Conservation (phyloP, 2,888 invertebrate genomes). For the Epirrhoe tristata region DNA sequence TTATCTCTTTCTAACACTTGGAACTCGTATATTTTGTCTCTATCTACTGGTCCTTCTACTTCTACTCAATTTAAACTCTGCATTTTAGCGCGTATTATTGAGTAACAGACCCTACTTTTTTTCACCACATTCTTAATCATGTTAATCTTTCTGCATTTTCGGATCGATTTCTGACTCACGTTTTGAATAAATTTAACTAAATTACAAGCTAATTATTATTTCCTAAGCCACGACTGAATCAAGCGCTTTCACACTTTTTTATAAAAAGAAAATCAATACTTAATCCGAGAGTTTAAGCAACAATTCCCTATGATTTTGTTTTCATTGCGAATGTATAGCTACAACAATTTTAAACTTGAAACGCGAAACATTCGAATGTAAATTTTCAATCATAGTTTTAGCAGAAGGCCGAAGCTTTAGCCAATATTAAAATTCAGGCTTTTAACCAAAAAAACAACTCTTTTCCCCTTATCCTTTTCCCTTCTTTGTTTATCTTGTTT, state of each 20-base stretch:
- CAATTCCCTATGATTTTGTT: not conserved
- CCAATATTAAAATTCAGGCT: not conserved
- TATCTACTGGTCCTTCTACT: constrained; percentile 1
- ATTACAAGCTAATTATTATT: not conserved
- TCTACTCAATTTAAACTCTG: not conserved
- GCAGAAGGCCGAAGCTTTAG: not conserved
- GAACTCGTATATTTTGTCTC: constrained; percentile 10
- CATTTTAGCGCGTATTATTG: not conserved
- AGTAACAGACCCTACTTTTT: not conserved
- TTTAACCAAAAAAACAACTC: not conserved
- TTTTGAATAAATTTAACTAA: too few species aligned
- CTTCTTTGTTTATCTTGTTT: too few species aligned
- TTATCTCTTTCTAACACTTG: constrained; percentile 3
- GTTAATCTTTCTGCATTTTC: too few species aligned
- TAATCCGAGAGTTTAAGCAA: not conserved
- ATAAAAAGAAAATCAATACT: not conserved
- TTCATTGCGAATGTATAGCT: not conserved
- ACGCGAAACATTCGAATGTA: not conserved
- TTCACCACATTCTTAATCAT: not conserved
- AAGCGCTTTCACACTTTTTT: not conserved
- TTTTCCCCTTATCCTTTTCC: not conserved
- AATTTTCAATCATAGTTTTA: not conserved
- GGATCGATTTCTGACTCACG: too few species aligned
- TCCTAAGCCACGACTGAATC: not conserved
- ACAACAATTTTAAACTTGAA: not conserved